These are phyloP conservation scores for Alligator sinensis DNA, from an alignment of 2,113 vertebrate species.

Conservation along the genomic window DNA sequence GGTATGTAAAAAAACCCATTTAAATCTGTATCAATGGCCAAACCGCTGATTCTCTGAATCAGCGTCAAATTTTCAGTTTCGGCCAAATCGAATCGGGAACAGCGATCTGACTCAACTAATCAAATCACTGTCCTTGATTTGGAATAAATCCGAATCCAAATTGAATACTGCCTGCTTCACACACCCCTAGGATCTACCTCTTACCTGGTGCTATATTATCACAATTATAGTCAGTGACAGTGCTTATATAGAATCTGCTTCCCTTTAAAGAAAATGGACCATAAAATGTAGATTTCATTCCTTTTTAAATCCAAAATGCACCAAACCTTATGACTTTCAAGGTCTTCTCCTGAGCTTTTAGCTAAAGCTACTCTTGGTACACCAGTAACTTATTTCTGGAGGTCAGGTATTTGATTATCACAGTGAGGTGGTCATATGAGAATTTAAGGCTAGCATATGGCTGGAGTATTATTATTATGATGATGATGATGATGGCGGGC, in stretches of 20 bases:
- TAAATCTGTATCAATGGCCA: background rate
- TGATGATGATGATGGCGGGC: too few species aligned
- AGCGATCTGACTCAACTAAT: too few species aligned
- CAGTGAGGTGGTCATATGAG: background rate
- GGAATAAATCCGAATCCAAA: too few species aligned
- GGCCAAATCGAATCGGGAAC: too few species aligned
- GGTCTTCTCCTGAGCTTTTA: background rate
- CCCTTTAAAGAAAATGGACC: background rate
- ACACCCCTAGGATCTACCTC: background rate
- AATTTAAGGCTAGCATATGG: too few species aligned
- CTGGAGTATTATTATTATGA: too few species aligned
- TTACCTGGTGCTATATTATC: background rate
- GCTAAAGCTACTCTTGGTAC: background rate
- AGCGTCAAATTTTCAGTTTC: too few species aligned
- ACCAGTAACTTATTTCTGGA: background rate
- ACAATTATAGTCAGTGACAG: background rate
- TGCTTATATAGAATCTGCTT: accelerated
- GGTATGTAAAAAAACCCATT: too few species aligned
- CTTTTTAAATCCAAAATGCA: background rate
- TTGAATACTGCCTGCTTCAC: too few species aligned
- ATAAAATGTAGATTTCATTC: background rate
- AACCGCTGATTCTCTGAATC: too few species aligned
- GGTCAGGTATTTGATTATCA: background rate
- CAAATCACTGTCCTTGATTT: too few species aligned
- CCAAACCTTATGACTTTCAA: background rate